Evolutionary conservation across 2,113 vertebrate genomes (phyloP).

Genomic region (Zosterops hypoxanthus): DNA sequence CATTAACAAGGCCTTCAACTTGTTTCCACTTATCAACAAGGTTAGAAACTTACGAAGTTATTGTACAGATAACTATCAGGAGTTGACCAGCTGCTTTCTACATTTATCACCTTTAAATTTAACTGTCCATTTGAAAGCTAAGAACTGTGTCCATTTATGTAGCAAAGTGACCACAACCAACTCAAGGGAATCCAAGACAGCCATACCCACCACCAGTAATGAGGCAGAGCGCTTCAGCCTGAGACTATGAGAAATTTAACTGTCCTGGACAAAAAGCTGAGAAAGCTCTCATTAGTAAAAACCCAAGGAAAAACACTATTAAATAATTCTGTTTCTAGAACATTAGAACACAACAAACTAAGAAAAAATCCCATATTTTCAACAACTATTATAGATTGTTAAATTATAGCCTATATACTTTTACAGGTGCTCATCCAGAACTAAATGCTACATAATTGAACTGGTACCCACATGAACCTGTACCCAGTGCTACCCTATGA

Average conservation of each 20-base stretch:
- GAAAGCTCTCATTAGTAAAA: background rate
- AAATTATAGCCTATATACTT: background rate
- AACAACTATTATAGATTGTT: background rate
- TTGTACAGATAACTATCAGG: background rate
- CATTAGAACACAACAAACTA: background rate
- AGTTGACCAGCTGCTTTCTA: background rate
- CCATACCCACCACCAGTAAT: background rate
- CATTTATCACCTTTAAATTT: background rate
- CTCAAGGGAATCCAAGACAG: background rate
- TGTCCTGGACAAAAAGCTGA: background rate
- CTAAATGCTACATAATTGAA: background rate
- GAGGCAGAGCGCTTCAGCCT: background rate
- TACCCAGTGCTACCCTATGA: accelerated
- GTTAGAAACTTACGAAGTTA: background rate
- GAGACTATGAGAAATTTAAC: background rate
- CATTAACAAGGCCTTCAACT: background rate
- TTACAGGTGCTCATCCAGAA: background rate
- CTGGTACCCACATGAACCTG: background rate
- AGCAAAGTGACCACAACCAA: background rate
- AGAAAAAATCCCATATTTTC: background rate
- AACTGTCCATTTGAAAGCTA: background rate
- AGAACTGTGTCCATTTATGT: background rate
- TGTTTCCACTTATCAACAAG: background rate
- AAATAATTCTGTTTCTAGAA: background rate
- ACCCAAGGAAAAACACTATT: background rate